Base-by-base conservation (phyloP, 2,888 invertebrate genomes). In the Sialis fuliginosa region DNA sequence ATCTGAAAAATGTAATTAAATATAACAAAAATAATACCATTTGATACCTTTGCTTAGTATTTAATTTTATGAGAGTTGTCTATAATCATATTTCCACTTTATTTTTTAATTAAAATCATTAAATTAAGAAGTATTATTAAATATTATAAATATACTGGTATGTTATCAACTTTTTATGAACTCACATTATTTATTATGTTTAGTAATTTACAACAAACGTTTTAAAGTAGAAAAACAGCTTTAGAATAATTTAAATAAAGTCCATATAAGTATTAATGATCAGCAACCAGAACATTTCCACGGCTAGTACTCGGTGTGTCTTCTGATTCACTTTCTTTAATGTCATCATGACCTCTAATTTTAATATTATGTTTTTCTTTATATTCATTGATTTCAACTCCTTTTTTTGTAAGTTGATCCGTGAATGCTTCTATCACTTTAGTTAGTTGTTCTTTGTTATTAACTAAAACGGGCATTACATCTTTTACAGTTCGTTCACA, bases 401-500 rank as follows among this genome's bases (percentile, higher is more conserved):
- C 93, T 66, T 93, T 95, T 57, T 79, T 77, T 37, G 79, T 70
- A 43, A 96, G 71, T 63, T 92, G 87, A 49, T 84, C 83, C 49
- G 81, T 82, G 39, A 92, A 71, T 46, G 76, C 74, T 56, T 81
- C 78, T 48, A 90, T 77, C n/a, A 89, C 75, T 62, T 81, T 80
- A 30, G 77, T 75, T 53, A 93, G 70, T 72, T 86, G 75, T 57
- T 87, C 84, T 61, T 77, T 77, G 64, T 91, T 93, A 53, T 75
- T 73, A 52, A 76, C 67, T 50, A 96, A 70, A 54, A 84, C 82
- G 9, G 95, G 95, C 55, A 93, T 67, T 44, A 96, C 86, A 55
- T 90, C 92, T 60, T 81, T 83, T 1, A 95, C 96, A 8, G 86
- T 91, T 55, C 89, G 75, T 67, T 96, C 93, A 52, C 91, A 89